Evolutionary conservation across 2,113 vertebrate species (phyloP).

Genomic region (Grallaria varia): DNA sequence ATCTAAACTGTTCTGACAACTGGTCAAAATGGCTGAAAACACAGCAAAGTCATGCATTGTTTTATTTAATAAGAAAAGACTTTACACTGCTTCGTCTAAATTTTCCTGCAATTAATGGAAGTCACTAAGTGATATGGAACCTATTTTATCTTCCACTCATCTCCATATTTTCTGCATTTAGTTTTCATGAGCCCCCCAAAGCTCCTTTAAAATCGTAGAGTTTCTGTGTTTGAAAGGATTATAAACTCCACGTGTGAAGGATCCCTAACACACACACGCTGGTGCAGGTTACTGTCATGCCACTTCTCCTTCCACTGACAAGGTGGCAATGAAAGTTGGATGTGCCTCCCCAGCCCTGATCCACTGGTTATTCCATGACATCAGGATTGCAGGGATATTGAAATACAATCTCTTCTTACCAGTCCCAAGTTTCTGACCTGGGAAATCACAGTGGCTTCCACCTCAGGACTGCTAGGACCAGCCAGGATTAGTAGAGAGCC

Average conservation of each 20-base stretch:
- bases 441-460: background rate
- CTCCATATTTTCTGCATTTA: background rate
- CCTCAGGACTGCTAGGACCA: background rate
- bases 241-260: background rate
- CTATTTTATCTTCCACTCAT: background rate
- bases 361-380: background rate
- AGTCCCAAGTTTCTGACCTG: background rate
- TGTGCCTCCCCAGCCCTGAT: background rate
- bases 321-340: background rate
- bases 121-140: background rate
- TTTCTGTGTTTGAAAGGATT: background rate
- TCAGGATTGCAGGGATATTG: background rate
- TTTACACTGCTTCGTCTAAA: background rate
- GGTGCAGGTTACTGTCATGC: background rate
- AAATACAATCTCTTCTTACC: background rate
- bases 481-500: background rate
- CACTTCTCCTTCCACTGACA: background rate
- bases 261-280: background rate
- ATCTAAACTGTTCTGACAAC: background rate
- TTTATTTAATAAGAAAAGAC: background rate
- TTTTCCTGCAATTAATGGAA: background rate
- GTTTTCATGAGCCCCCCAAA: background rate
- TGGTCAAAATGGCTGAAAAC: background rate
- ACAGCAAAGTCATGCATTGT: fast-evolving
- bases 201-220: background rate